Evolutionary conservation across 2,113 vertebrate genomes (phyloP).

Genomic region (Pagrus major): DNA sequence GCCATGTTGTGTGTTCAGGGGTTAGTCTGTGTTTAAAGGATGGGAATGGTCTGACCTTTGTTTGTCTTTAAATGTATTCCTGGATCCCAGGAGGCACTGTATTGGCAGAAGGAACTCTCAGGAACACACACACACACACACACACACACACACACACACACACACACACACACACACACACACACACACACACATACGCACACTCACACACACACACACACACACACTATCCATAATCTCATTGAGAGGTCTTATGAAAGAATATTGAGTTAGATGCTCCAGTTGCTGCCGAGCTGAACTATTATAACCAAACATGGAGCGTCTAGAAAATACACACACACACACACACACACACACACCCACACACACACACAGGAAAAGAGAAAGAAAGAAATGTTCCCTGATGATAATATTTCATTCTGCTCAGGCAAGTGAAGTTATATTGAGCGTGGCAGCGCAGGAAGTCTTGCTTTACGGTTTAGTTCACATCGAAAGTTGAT

Average conservation of each 20-base stretch:
- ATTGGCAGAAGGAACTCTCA: constrained; percentile 36
- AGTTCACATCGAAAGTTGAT: background rate
- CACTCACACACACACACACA: background rate
- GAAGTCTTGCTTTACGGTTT: background rate
- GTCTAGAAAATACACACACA: constrained; percentile 14
- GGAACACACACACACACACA: constrained; percentile 13
- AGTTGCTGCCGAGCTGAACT: constrained; percentile 38
- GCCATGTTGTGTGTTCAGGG: background rate
- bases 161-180: background rate
- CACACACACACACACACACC: background rate
- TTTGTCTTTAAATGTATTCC: constrained; percentile 37
- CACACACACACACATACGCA: background rate
- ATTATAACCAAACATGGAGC: constrained; percentile 70
- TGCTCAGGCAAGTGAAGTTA: background rate
- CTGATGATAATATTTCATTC: constrained; percentile 11
- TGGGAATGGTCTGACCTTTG: constrained; percentile 67
- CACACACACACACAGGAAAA: constrained; percentile 1
- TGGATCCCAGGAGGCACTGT: constrained; percentile 40
- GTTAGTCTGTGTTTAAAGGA: constrained; percentile 8
- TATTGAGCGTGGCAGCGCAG: background rate
- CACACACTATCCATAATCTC: constrained; percentile 50
- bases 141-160: constrained; percentile 17
- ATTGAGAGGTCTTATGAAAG: constrained; percentile 54
- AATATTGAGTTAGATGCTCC: constrained; percentile 61
- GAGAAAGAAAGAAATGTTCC: background rate